Evolutionary conservation across 2,797 vertebrate genomes (phyloP), one percentile per base, ranked within the genome.

Genomic region (Spizella passerina): DNA sequence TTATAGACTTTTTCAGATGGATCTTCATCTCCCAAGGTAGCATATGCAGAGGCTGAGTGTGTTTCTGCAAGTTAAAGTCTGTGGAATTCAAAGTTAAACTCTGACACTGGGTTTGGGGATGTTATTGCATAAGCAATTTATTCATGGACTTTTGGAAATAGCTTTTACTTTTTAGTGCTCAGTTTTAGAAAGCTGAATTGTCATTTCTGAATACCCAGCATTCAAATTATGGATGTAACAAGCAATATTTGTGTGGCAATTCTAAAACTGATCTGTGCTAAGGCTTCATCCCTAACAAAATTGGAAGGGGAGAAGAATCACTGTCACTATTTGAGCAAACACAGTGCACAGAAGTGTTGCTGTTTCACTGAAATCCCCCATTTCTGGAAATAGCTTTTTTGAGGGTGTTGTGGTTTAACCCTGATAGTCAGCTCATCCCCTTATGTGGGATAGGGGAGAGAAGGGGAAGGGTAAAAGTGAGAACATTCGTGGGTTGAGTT

Each of bases 1-100:
- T 95, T 95, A 94, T 88, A 83, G 86, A 71, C 68, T 78, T 94
- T 92, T 96, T 93, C 78, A 69, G 79, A 85, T 89, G 52, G 32
- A 92, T 90, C 49, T 92, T 96, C 57, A 43, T 80, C 78, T 94
- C 90, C 72, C 86, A 96, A 95, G 75, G 88, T 89, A 82, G 47
- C 57, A 47, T 34, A 75, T 41, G 61, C 38, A 85, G 86, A 70
- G 12, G 15, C 57, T 76, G 66, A 89, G 24, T 32, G 11, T 82
- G 41, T 34, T 88, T 61, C 90, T 85, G 49, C 53, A 94, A 92
- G 47, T 50, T 94, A 73, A 82, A 86, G 43, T 59, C 59, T 61
- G 29, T 8, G 36, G 46, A 88, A 47, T 80, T 81, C 36, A 72
- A 71, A 82, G 55, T 81, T 70, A 73, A 61, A 38, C 50, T 75